phyloP scores from a whole-genome alignment of 1,140 invertebrate genomes.

The Apis mellifera region Amel_HAv3.1 CM009932.2:14205001-14205500 shows the following conservation, averaged over 20 bases:
- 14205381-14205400: slow-evolving; percentile 2
- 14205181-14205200: not conserved
- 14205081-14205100: slow-evolving; percentile 58
- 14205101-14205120: not conserved
- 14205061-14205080: slow-evolving; percentile 63
- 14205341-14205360: not conserved
- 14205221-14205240: slow-evolving; percentile 40
- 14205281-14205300: slow-evolving; percentile 9
- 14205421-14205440: slow-evolving; percentile 2
- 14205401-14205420: slow-evolving; percentile 36
- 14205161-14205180: not conserved
- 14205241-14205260: slow-evolving; percentile 53
- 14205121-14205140: slow-evolving; percentile 6
- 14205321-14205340: slow-evolving; percentile 29
- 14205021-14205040: slow-evolving; percentile 28
- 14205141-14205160: not conserved
- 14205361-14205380: not conserved
- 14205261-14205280: slow-evolving; percentile 35
- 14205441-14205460: slow-evolving; percentile 10
- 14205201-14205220: slow-evolving; percentile 14
- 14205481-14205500: slow-evolving; percentile 59
- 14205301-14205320: slow-evolving; percentile 46
- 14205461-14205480: slow-evolving; percentile 45
- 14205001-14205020: slow-evolving; percentile 34
- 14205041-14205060: slow-evolving; percentile 31